These are phyloP conservation scores for Mus minutoides DNA, from an alignment of 2,797 vertebrate genomes.

Conservation along the genomic window DNA sequence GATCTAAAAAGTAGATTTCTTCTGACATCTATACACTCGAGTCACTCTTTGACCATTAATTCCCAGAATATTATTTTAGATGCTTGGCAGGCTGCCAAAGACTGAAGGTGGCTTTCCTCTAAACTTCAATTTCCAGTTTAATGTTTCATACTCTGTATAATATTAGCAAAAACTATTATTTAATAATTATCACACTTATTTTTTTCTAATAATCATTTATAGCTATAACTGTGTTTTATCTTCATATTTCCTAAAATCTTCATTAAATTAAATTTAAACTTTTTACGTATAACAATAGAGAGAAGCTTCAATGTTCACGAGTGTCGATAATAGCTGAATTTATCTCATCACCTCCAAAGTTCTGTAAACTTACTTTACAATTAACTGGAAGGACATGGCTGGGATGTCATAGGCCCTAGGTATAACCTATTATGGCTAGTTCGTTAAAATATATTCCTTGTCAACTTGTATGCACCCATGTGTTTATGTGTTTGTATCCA, in stretches of 20 bases:
- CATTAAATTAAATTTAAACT: background rate
- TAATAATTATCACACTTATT: background rate
- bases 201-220: background rate
- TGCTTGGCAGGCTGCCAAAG: slow-evolving; percentile 1
- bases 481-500: background rate
- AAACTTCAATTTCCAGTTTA: slow-evolving; percentile 46
- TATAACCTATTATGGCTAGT: no score
- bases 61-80: slow-evolving; percentile 29
- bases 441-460: background rate
- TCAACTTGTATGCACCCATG: background rate
- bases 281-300: background rate
- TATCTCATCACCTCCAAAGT: background rate
- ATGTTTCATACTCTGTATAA: background rate
- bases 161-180: background rate
- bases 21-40: background rate
- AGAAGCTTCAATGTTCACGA: background rate
- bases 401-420: background rate
- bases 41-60: slow-evolving; percentile 35
- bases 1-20: slow-evolving; percentile 37
- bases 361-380: background rate
- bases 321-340: background rate
- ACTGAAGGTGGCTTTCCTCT: slow-evolving; percentile 29
- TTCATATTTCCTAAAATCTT: background rate
- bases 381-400: background rate
- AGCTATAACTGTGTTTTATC: background rate